These are phyloP conservation scores for Nilaparvata lugens DNA, from an alignment of 1,140 invertebrate genomes.

Conservation along the genomic window DNA sequence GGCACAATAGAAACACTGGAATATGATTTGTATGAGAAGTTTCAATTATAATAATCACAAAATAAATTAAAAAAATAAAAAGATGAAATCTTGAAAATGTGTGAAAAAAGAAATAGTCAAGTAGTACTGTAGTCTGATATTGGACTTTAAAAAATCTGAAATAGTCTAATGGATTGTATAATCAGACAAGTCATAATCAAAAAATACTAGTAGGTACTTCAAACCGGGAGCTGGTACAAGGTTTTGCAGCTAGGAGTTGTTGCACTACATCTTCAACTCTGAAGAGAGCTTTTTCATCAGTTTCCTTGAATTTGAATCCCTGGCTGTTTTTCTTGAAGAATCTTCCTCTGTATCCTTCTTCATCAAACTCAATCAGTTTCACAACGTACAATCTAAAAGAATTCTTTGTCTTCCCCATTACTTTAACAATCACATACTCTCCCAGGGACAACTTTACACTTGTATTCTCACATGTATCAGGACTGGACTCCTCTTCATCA, in stretches of 20 bases:
- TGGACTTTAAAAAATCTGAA: slow-evolving; percentile 4
- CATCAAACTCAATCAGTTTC: slow-evolving; percentile 9
- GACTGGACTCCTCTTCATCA: not conserved
- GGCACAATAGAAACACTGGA: no score
- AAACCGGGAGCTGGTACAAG: slow-evolving; percentile 4
- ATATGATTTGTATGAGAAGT: no score
- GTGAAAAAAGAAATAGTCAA: no score
- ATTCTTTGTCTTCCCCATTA: slow-evolving; percentile 1
- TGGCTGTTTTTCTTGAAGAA: slow-evolving; percentile 6
- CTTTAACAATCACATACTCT: slow-evolving; percentile 5
- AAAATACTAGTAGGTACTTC: not conserved
- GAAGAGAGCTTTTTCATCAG: slow-evolving; percentile 6
- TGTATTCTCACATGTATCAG: slow-evolving; percentile 3
- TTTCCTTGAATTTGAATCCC: slow-evolving; percentile 5
- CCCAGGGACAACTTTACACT: slow-evolving; percentile 5
- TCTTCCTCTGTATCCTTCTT: slow-evolving; percentile 1
- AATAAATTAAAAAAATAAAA: no score
- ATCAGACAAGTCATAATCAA: slow-evolving; percentile 3
- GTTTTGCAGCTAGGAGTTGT: slow-evolving; percentile 3
- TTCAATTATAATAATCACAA: no score
- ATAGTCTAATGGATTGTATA: slow-evolving; percentile 5
- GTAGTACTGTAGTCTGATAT: not conserved
- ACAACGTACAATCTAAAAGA: slow-evolving; percentile 8
- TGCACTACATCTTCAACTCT: not conserved
- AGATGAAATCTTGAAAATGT: no score